Base-by-base conservation (phyloP, 2,888 invertebrate species). In the Saturnia pavonia region DNA sequence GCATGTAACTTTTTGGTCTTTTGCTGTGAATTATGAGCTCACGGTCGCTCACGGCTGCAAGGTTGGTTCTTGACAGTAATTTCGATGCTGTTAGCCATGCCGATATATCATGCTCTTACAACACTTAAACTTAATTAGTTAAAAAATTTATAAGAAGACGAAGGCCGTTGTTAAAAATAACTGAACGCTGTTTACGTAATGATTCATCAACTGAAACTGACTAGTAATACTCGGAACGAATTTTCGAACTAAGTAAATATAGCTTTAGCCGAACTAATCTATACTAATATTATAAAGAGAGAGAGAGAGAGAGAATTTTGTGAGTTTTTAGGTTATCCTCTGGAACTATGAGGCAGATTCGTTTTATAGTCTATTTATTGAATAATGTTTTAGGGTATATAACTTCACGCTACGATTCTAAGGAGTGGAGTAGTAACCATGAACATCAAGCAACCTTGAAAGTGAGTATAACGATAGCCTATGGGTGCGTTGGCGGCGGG, bases 91-190 rank as follows among this genome's bases (percentile, higher is more conserved):
- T 82, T 80, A 77, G 74, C 72, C 71, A 74, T 70, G 72, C 70
- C 78, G 70, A 82, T 86, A 81, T 76, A 83, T 84, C 79, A 80
- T 74, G 76, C 77, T 77, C 77, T 74, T 73, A 74, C 71, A 75
- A 74, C 74, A 77, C 74, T 79, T 81, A 75, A 79, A 78, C 60
- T 74, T 81, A 82, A 84, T 87, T 83, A 82, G 81, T 78, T 75
- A 71, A 75, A 80, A 81, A 78, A 78, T 70, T 25, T 68, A 74
- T 75, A 76, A 73, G 72, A 74, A 73, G 71, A 57, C 70, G 78
- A 84, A 83, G 81, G 84, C 76, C 78, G 71, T 67, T 74, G 72
- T 77, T 78, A 80, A 85, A 82, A 82, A 83, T 82, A 85, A 76
- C 80, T 72, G 70, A 71, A 68, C 71, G 73, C 79, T 78, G 75